These are phyloP conservation scores for Gymnobelideus leadbeateri DNA, from an alignment of 2,113 vertebrate species.

Conservation along the genomic window DNA sequence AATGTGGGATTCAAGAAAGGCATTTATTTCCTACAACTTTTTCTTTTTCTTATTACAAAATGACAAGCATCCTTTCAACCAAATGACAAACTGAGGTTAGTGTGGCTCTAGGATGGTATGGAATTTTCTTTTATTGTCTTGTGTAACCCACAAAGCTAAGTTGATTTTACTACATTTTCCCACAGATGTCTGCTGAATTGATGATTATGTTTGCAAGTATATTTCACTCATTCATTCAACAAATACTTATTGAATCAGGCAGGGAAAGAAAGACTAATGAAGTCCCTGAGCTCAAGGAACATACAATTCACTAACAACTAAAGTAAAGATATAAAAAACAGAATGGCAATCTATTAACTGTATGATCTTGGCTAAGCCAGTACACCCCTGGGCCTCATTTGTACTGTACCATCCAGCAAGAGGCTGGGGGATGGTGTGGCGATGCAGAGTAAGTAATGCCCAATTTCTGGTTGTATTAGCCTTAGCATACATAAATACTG, in stretches of 20 bases:
- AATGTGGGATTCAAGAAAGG: constrained; percentile 38
- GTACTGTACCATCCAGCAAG: not conserved
- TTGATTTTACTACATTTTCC: constrained; percentile 52
- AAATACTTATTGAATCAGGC: constrained; percentile 17
- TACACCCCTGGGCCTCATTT: not conserved
- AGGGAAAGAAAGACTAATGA: constrained; percentile 44
- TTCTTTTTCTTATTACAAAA: constrained; percentile 24
- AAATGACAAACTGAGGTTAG: constrained; percentile 38
- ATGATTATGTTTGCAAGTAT: constrained; percentile 28
- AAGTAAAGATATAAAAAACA: not conserved
- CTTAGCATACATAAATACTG: not conserved
- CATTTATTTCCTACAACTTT: constrained; percentile 2
- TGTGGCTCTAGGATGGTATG: constrained; percentile 14
- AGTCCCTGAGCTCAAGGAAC: constrained; percentile 15
- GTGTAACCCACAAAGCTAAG: not conserved
- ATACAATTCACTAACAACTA: constrained; percentile 23
- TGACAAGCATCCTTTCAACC: constrained; percentile 26
- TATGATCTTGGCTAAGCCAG: not conserved
- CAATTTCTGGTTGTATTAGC: not conserved
- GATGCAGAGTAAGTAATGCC: not conserved
- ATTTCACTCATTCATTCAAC: constrained; percentile 17
- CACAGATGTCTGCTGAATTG: constrained; percentile 36
- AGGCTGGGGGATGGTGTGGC: not conserved
- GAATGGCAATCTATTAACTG: not conserved
- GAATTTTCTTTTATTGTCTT: constrained; percentile 52